Base-by-base conservation (phyloP, 2,113 vertebrate species). In the Elachura formosa region DNA sequence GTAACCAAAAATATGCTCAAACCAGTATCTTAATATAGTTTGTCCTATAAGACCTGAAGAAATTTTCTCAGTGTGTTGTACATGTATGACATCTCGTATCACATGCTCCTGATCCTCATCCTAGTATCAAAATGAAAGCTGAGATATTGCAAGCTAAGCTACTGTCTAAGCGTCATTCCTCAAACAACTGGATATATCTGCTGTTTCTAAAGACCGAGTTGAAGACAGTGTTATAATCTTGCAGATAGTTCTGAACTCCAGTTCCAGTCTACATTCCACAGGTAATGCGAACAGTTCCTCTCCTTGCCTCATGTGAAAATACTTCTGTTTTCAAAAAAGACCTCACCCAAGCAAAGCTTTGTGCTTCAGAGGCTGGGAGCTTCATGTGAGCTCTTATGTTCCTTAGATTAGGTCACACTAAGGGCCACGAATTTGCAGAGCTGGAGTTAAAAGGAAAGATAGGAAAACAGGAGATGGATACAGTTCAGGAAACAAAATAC, bases 61-160 rank as follows among this genome's bases (percentile, higher is more conserved):
- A 23, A 15, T 55, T 4, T 56, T 46, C 34, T 75, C 33, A 33
- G n/a, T 41, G 34, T 84, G 66, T 63, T 85, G 26, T 55, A 29
- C 7, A 5, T 0, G 4, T 55, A 21, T 46, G 38, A 59, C 31
- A 36, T 40, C 38, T 43, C 38, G 49, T 20, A 34, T 46, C 7
- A 5, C 2, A 3, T 3, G 8, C 20, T 58, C 1, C 0, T 26
- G 21, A 38, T 48, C 26, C 34, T 49, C 41, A 72, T n/a, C 25
- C 24, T 7, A 55, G 16, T 10, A 23, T 66, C 48, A 61, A 43
- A 66, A 36, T 67, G 16, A 61, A 46, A 61, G 6, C 26, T 28
- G 79, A 69, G 18, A 21, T 51, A 69, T 69, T 81, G 41, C 34
- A 84, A 92, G 15, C 6, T 14, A 21, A 24, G 28, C 43, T 84